Percentiles rank a stretch among this genome's conserved stretches.
phyloP scores from a whole-genome alignment of 2,888 invertebrate genomes.

The Metacarcinus magister region DNA sequence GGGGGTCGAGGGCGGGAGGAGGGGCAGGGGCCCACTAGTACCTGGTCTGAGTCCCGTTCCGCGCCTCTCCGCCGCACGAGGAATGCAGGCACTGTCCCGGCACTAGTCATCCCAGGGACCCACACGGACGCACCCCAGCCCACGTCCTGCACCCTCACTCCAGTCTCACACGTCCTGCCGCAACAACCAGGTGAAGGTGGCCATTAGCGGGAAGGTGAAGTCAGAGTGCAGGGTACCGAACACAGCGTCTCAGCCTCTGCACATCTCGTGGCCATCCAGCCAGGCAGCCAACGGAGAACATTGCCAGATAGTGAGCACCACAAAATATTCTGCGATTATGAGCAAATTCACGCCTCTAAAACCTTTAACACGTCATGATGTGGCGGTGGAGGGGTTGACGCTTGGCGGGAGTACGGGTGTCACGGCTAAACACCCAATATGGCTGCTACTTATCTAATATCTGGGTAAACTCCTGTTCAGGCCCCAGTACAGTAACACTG shows the following conservation, averaged over 20 bases:
- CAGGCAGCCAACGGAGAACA: conserved; percentile 71
- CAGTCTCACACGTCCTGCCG: neutral
- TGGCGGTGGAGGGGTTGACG: conserved; percentile 1
- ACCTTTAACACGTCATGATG: conserved; percentile 57
- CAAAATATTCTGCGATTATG: conserved; percentile 70
- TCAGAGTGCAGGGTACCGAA: conserved; percentile 65
- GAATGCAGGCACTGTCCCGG: conserved; percentile 56
- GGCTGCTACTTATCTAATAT: conserved; percentile 21
- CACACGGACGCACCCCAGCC: conserved; percentile 38
- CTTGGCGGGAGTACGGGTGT: neutral
- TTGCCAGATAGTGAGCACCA: conserved; percentile 76
- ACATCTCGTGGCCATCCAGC: conserved; percentile 78
- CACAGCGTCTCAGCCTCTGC: conserved; percentile 76
- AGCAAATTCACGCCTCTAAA: conserved; percentile 66
- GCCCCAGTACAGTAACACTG: conserved; percentile 69
- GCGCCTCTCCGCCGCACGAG: conserved; percentile 51
- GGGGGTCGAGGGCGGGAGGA: conserved; percentile 63
- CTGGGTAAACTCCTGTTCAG: conserved; percentile 60
- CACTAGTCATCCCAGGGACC: neutral
- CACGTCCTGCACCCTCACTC: neutral
- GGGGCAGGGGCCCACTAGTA: conserved; percentile 62
- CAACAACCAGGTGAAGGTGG: neutral
- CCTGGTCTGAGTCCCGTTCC: conserved; percentile 71
- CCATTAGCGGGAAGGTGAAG: conserved; percentile 42
- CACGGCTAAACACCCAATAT: neutral